A percentile compares a stretch with the other conserved stretches of the same genome.
Conservation (phyloP, 2,797 vertebrate genomes). For the Phoxinus dragarum region DNA sequence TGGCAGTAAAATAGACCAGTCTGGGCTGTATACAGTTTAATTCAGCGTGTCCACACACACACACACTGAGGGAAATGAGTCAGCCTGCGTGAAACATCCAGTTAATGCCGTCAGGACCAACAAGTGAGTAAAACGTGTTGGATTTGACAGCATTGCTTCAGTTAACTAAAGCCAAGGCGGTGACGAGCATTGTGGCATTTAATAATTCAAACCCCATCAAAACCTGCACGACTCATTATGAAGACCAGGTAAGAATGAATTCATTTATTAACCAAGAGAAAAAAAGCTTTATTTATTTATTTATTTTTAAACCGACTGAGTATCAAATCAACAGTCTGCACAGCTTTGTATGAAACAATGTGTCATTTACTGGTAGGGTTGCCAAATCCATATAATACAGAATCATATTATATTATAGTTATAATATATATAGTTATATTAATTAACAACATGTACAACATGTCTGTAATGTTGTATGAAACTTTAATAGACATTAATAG, state of each 20-base stretch:
- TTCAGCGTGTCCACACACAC: slow-evolving; percentile 68
- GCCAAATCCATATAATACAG: neutral
- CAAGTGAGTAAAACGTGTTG: slow-evolving; percentile 23
- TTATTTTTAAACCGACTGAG: neutral
- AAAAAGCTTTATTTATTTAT: neutral
- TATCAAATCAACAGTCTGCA: slow-evolving; percentile 28
- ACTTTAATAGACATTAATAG: neutral
- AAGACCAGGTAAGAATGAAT: neutral
- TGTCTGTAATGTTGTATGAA: neutral
- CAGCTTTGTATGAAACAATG: neutral
- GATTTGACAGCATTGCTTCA: slow-evolving; percentile 27
- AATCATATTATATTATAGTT: neutral
- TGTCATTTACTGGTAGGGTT: neutral
- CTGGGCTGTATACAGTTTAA: slow-evolving; percentile 75
- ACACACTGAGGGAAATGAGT: slow-evolving; percentile 64
- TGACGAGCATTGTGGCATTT: slow-evolving; percentile 10
- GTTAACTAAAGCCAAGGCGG: neutral
- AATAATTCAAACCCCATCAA: neutral
- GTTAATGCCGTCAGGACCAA: slow-evolving; percentile 1
- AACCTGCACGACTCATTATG: neutral
- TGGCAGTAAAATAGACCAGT: slow-evolving; percentile 40
- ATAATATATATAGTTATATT: neutral
- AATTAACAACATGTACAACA: neutral
- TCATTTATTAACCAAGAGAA: neutral
- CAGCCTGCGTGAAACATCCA: neutral